A percentile compares a stretch with the other conserved stretches of the same genome.
Evolutionary conservation across 2,888 invertebrate species (phyloP).

Genomic region (Hirtodrosophila cameraria): DNA sequence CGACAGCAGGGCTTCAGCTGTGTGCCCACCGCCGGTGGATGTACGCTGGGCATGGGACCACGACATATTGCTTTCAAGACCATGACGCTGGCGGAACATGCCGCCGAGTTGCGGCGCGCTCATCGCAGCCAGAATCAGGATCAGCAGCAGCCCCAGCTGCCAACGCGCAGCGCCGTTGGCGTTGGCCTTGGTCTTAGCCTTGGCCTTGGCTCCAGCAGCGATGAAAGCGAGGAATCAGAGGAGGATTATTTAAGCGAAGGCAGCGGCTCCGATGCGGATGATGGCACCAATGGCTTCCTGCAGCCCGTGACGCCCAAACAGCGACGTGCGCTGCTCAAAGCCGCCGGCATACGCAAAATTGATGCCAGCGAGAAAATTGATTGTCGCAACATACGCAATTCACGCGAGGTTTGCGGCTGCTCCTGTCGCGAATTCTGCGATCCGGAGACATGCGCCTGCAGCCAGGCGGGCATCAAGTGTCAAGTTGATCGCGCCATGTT

Average conservation of each 20-base stretch:
- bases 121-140: conserved; percentile 91
- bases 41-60: conserved; percentile 96
- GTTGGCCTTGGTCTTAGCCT: no score
- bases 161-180: conserved; percentile 54
- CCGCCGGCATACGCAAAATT: conserved; percentile 97
- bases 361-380: conserved; percentile 97
- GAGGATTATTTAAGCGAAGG: conserved; percentile 89
- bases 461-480: conserved; percentile 97
- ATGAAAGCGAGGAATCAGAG: conserved; percentile 94
- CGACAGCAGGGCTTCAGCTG: conserved; percentile 96
- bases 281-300: conserved; percentile 94
- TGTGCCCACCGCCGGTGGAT: conserved; percentile 94
- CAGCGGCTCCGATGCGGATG: conserved; percentile 93
- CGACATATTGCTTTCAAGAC: conserved; percentile 88
- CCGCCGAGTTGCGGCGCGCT: conserved; percentile 93
- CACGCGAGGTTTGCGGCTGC: conserved; percentile 97
- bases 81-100: conserved; percentile 94
- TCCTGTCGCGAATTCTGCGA: conserved; percentile 96
- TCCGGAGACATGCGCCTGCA: conserved; percentile 97
- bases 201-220: conserved; percentile 88
- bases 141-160: conserved; percentile 61
- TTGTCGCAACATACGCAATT: conserved; percentile 95
- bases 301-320: conserved; percentile 97
- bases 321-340: conserved; percentile 92
- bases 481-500: conserved; percentile 96